Conservation (phyloP, 2,797 vertebrate genomes). For the Pygocentrus nattereri region DNA sequence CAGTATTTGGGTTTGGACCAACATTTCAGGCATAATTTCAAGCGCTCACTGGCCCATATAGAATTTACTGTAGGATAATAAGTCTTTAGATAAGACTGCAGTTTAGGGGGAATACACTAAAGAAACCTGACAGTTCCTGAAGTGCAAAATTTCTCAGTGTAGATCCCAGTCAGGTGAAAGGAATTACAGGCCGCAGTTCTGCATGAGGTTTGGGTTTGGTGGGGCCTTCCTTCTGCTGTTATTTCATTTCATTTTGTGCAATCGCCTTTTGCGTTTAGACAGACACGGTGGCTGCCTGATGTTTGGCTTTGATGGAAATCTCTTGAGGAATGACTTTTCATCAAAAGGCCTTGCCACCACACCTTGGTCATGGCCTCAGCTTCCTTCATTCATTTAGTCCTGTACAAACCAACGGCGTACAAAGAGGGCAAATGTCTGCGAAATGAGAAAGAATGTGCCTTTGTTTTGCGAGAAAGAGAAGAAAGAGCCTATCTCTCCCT, state of each 20-base stretch:
- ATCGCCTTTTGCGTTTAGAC: constrained; percentile 15
- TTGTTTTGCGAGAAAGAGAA: constrained; percentile 46
- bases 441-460: constrained; percentile 44
- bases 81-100: too few species aligned
- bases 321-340: constrained; percentile 44
- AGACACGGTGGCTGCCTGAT: constrained; percentile 20
- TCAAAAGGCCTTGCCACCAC: constrained; percentile 44
- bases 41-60: too few species aligned
- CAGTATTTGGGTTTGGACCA: too few species aligned
- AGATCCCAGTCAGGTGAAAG: constrained; percentile 37
- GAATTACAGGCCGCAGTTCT: constrained; percentile 12
- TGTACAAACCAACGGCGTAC: constrained; percentile 46
- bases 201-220: constrained; percentile 40
- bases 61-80: too few species aligned
- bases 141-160: not conserved
- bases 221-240: constrained; percentile 14
- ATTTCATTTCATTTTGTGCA: constrained; percentile 46
- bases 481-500: constrained; percentile 28
- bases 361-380: constrained; percentile 14
- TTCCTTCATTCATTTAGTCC: constrained; percentile 33
- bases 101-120: too few species aligned
- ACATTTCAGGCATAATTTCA: too few species aligned
- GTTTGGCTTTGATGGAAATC: constrained; percentile 57
- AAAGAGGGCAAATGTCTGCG: constrained; percentile 26
- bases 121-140: too few species aligned